Percentiles rank a stretch among this genome's conserved stretches.
These are phyloP conservation scores for Drosophila kepulauana DNA, from an alignment of 1,140 invertebrate species.

Conservation along the genomic window DNA sequence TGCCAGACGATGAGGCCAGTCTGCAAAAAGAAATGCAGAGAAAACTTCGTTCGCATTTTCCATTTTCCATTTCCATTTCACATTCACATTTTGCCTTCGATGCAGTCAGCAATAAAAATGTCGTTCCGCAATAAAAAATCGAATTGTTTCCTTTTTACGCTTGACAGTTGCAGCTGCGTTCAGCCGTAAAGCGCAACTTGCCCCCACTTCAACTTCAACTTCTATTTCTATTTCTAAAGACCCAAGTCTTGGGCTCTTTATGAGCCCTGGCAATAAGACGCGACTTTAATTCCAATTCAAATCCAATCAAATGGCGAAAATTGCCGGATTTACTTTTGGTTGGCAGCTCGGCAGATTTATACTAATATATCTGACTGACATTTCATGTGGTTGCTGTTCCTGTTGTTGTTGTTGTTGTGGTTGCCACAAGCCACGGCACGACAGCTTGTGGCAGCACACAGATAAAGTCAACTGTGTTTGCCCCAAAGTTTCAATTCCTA, in stretches of 20 bases:
- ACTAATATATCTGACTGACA: conserved; percentile 18
- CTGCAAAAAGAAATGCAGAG: not conserved
- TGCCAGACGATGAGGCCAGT: conserved; percentile 47
- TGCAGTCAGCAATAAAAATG: conserved; percentile 64
- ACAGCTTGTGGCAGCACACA: not conserved
- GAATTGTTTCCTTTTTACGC: conserved; percentile 49
- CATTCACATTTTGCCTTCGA: not conserved
- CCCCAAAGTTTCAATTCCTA: conserved; percentile 17
- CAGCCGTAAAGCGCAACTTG: conserved; percentile 24
- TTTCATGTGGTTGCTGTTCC: too few species aligned
- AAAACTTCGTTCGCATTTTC: not conserved
- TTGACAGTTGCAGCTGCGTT: conserved; percentile 51
- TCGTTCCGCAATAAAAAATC: conserved; percentile 60
- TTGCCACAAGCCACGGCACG: conserved; percentile 23
- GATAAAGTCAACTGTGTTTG: conserved; percentile 30
- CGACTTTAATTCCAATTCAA: conserved; percentile 5
- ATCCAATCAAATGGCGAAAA: conserved; percentile 61
- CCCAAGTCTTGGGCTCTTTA: conserved; percentile 1
- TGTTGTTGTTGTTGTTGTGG: not conserved
- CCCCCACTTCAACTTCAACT: not conserved
- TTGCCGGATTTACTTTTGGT: conserved; percentile 40
- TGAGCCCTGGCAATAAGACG: not conserved
- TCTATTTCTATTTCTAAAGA: not conserved
- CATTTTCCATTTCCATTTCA: conserved; percentile 1
- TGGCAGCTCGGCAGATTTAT: conserved; percentile 39